Base-by-base conservation (phyloP, 1,140 invertebrate genomes). In the Gonioctena quinquepunctata region DNA sequence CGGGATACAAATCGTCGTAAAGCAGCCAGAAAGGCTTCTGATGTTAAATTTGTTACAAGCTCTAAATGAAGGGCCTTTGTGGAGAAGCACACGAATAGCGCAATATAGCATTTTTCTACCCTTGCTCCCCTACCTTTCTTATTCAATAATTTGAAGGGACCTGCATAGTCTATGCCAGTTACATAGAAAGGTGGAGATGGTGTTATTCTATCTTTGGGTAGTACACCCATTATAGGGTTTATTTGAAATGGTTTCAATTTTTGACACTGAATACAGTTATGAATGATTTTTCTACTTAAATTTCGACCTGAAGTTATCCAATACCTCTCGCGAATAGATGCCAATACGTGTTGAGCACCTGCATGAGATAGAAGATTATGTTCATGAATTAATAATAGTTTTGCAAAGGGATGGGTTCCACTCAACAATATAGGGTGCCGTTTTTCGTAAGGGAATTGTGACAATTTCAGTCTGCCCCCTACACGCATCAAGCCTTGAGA, bases 361-460 rank as follows among this genome's bases (percentile, higher is more conserved):
- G 56, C 65, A 62, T 67, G 65, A 16, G 18, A 0, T 1, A 65
- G 19, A 3, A 16, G 16, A 2, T 28, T 21, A 27, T 70, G 68
- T 48, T 56, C 54, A 18, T 56, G 16, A 11, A 3, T 23, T 13
- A 64, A 4, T 18, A 69, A 18, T 19, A 69, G 27, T 7, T 23
- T 21, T 11, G 49, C 27, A 7, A 69, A 19, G 11, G 21, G 19
- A 50, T 49, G 6, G 23, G 48, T 49, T 22, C 11, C 23, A 7
- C 60, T 33, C 6, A 83, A 56, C 4, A 86, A 50, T 3, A 85
- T 81, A 0, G 83, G 84, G 75, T 85, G 82, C n/a, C 68, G 82
- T 83, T 26, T 79, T 73, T 79, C 73, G 57, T 76, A 74, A 4
- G 63, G 27, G 1, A 84, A 61, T 13, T 77, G 54, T 1, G 84